Percentiles rank a stretch among this genome's conserved stretches.
Conservation (phyloP, 1,140 invertebrate species). For the Drosophila nebulosa region DNA sequence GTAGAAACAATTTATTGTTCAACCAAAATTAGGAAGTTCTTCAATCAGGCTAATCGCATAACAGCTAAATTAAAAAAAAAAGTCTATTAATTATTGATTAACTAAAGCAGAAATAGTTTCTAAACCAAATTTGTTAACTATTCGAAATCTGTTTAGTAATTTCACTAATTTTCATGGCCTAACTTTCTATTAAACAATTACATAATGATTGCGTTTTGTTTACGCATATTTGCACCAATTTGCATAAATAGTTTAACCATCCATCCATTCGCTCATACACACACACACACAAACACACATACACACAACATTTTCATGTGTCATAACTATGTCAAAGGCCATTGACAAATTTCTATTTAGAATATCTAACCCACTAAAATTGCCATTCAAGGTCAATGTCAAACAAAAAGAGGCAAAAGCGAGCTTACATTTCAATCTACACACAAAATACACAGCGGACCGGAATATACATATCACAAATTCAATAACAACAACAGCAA, state of each 20-base stretch:
- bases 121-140: too few species aligned
- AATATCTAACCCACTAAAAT: slow-evolving; percentile 53
- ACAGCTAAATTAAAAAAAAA: too few species aligned
- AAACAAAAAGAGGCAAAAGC: slow-evolving; percentile 18
- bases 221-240: not conserved
- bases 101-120: too few species aligned
- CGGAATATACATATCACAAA: slow-evolving; percentile 19
- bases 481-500: slow-evolving; percentile 26
- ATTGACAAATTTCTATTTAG: slow-evolving; percentile 33
- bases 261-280: too few species aligned
- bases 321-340: slow-evolving; percentile 16
- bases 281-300: not conserved
- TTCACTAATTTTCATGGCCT: not conserved
- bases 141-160: too few species aligned
- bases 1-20: too few species aligned
- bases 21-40: too few species aligned
- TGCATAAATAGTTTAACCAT: slow-evolving; percentile 30
- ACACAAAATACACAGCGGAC: slow-evolving; percentile 46
- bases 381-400: slow-evolving; percentile 57
- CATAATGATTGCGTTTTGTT: not conserved
- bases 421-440: slow-evolving; percentile 46
- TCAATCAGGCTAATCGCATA: too few species aligned
- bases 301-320: not conserved
- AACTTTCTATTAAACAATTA: not conserved
- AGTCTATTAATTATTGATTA: too few species aligned